Conservation (phyloP, 2,797 vertebrate genomes). For the Gila robusta region DNA sequence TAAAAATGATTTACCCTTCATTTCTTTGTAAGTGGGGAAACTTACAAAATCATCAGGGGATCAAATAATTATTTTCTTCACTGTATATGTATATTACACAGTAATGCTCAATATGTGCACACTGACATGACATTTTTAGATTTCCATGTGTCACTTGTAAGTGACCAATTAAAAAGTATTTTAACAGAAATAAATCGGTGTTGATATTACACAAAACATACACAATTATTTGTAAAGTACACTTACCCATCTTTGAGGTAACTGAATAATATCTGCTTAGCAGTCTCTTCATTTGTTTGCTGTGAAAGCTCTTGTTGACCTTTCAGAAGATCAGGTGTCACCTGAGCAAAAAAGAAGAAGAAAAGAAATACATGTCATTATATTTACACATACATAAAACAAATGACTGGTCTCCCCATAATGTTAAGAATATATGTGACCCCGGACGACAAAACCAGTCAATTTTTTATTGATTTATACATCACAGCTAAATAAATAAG, state of each 20-base stretch:
- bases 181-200: not conserved
- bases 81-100: not conserved
- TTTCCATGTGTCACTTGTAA: not conserved
- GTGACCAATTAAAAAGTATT: not conserved
- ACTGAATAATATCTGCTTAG: conserved; percentile 96
- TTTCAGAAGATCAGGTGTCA: conserved; percentile 95
- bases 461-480: too few species aligned
- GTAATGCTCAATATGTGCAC: not conserved
- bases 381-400: too few species aligned
- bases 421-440: not conserved
- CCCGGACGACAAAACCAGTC: too few species aligned
- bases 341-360: conserved; percentile 74
- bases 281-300: conserved; percentile 95
- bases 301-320: conserved; percentile 94
- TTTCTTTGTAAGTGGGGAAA: too few species aligned
- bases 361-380: not conserved
- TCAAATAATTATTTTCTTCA: too few species aligned
- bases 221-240: not conserved
- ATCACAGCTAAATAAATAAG: too few species aligned
- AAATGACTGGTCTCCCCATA: not conserved
- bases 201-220: not conserved
- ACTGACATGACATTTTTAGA: not conserved
- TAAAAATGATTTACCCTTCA: too few species aligned
- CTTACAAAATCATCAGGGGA: too few species aligned
- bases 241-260: conserved; percentile 97